Evolutionary conservation across 2,797 vertebrate genomes (phyloP).

Genomic region (Vipera latastei): DNA sequence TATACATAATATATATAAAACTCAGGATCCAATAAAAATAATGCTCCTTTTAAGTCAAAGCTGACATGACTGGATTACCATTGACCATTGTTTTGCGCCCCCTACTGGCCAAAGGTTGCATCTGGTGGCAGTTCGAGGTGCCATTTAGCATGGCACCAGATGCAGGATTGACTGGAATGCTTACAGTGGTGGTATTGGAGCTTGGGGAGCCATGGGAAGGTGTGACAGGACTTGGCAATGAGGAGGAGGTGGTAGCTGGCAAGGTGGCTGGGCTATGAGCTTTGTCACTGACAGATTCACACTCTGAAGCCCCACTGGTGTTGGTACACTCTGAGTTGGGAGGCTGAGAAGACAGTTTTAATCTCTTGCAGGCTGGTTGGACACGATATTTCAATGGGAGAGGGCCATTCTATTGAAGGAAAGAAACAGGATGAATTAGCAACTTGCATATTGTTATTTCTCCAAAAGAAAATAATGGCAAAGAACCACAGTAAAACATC

Average conservation of each 20-base stretch:
- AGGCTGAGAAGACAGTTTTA: constrained; percentile 70
- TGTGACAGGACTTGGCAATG: constrained; percentile 77
- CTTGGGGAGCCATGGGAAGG: constrained; percentile 72
- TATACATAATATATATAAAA: constrained; percentile 75
- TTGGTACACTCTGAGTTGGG: constrained; percentile 79
- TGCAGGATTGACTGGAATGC: constrained; percentile 73
- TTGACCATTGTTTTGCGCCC: constrained; percentile 88
- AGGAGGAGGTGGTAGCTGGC: constrained; percentile 72
- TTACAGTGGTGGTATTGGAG: constrained; percentile 68
- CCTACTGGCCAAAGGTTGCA: constrained; percentile 64
- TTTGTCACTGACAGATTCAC: constrained; percentile 94
- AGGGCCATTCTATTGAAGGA: constrained; percentile 82
- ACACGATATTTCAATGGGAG: constrained; percentile 93
- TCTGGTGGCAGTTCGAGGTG: constrained; percentile 72
- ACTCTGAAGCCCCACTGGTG: constrained; percentile 86
- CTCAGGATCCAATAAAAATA: constrained; percentile 33
- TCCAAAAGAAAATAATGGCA: neutral
- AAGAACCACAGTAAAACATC: neutral
- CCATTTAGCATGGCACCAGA: constrained; percentile 61
- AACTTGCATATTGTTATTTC: neutral
- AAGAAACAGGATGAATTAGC: neutral
- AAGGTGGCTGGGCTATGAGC: constrained; percentile 83
- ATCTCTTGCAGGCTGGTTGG: constrained; percentile 85
- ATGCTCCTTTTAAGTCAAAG: constrained; percentile 63
- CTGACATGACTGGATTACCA: constrained; percentile 67